Evolutionary conservation across 2,888 invertebrate genomes (phyloP).

Genomic region (Acronicta alni): DNA sequence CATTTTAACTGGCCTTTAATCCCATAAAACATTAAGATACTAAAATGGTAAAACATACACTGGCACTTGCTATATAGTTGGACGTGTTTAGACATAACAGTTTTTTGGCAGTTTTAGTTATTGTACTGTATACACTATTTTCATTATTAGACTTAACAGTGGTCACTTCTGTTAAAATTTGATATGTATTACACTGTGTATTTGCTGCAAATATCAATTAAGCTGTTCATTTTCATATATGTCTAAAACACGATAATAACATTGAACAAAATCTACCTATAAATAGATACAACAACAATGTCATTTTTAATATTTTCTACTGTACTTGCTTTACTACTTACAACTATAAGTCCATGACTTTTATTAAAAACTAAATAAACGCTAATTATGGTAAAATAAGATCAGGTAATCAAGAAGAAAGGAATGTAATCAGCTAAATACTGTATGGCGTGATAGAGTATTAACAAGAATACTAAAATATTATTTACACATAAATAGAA

Average conservation of each 20-base stretch:
- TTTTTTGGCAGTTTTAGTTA: background rate
- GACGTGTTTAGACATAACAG: slow-evolving; percentile 43
- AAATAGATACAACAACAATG: slow-evolving; percentile 30
- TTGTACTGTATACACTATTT: background rate
- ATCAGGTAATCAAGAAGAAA: slow-evolving; percentile 83
- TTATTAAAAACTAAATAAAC: slow-evolving; percentile 57
- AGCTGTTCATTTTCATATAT: slow-evolving; percentile 5
- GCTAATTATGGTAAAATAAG: slow-evolving; percentile 76
- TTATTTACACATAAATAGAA: slow-evolving; percentile 73
- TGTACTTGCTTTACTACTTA: slow-evolving; percentile 56
- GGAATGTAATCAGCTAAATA: slow-evolving; percentile 85
- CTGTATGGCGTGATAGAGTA: slow-evolving; percentile 86
- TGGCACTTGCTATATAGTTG: slow-evolving; percentile 65
- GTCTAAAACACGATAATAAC: slow-evolving; percentile 50
- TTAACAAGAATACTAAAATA: slow-evolving; percentile 69
- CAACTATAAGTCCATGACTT: slow-evolving; percentile 60
- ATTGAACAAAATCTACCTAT: slow-evolving; percentile 25
- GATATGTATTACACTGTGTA: background rate
- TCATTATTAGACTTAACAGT: background rate
- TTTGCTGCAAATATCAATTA: background rate
- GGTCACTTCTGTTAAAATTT: background rate
- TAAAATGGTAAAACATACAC: slow-evolving; percentile 76
- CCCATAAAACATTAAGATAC: slow-evolving; percentile 77
- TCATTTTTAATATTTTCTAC: slow-evolving; percentile 32
- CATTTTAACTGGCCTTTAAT: slow-evolving; percentile 83